Evolutionary conservation across 2,797 vertebrate species (phyloP).

Genomic region (Spinus olivaceus): DNA sequence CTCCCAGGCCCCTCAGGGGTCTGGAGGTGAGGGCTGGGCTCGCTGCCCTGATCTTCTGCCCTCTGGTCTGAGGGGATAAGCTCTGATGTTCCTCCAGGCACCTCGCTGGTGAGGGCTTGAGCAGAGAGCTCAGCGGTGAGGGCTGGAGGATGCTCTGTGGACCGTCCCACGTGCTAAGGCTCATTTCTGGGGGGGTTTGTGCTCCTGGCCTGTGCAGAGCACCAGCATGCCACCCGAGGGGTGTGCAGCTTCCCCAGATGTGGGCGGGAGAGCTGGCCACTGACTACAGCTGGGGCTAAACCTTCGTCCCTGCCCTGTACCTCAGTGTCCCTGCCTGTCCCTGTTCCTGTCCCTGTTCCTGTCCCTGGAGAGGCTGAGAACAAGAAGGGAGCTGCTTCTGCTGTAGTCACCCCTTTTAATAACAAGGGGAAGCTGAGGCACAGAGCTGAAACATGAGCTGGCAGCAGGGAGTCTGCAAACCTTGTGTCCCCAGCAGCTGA

Average conservation of each 20-base stretch:
- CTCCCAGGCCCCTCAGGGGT: not conserved
- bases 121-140: fast-evolving
- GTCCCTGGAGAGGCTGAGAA: not conserved
- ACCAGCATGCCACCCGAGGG: not conserved
- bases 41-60: not conserved
- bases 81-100: not conserved
- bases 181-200: not conserved
- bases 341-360: not conserved
- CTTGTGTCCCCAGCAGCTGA: no score
- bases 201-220: not conserved
- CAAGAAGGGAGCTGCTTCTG: not conserved
- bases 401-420: not conserved
- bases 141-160: not conserved
- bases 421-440: not conserved
- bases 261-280: not conserved
- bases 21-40: not conserved
- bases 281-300: not conserved
- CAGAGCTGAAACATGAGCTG: not conserved
- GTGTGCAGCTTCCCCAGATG: fast-evolving
- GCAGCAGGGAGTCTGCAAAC: not conserved
- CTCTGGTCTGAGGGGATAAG: not conserved
- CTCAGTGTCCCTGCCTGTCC: not conserved
- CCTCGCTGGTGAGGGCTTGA: fast-evolving
- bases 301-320: not conserved
- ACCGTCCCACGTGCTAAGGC: not conserved